Conservation (phyloP, 1,140 invertebrate genomes). For the Steinernema khuongi region DNA sequence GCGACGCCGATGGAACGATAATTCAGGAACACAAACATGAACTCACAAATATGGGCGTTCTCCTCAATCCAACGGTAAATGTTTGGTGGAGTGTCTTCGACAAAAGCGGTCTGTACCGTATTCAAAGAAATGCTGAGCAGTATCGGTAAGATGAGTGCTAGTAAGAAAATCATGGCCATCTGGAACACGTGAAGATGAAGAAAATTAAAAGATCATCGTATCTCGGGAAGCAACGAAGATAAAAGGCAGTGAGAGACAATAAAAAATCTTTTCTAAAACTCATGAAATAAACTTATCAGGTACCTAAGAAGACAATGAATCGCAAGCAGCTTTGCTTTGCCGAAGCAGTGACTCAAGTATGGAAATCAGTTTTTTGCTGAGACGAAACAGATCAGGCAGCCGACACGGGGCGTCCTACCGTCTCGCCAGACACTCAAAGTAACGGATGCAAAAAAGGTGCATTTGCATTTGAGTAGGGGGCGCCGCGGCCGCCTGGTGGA, state of each 20-base stretch:
- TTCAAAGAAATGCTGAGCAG: neutral
- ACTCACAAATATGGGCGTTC: slow-evolving; percentile 6
- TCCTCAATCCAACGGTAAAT: slow-evolving; percentile 11
- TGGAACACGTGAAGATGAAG: too few species aligned
- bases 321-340: too few species aligned
- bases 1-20: neutral
- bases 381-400: neutral
- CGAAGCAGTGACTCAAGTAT: too few species aligned
- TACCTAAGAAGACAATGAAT: too few species aligned
- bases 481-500: neutral
- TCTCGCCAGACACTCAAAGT: neutral
- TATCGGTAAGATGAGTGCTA: neutral
- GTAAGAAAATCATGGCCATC: neutral
- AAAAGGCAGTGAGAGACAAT: neutral
- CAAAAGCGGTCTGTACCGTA: neutral
- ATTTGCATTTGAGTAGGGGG: slow-evolving; percentile 4
- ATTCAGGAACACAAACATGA: neutral
- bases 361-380: too few species aligned
- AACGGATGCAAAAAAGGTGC: neutral
- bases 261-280: too few species aligned
- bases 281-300: too few species aligned
- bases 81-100: slow-evolving; percentile 2
- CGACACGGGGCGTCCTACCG: neutral
- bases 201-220: neutral
- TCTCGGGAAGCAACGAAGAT: neutral